Conservation (phyloP, 2,888 invertebrate genomes). For the Microctonus aethiopoides region DNA sequence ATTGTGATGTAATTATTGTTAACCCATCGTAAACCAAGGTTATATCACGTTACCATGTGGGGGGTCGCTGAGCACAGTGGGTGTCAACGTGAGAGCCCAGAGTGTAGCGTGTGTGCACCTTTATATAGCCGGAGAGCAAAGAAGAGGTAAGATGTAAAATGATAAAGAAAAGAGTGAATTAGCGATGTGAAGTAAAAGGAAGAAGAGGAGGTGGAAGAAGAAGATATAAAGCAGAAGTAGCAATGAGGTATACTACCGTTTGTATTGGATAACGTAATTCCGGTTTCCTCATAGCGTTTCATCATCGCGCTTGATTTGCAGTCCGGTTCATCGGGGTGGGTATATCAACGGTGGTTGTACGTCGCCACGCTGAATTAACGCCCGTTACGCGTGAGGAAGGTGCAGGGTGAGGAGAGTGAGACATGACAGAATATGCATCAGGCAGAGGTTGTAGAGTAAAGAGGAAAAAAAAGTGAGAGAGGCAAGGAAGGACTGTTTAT, state of each 20-base stretch:
- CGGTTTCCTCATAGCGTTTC: constrained; percentile 45
- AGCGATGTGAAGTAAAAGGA: neutral
- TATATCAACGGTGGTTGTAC: constrained; percentile 46
- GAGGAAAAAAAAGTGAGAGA: neutral
- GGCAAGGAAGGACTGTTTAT: neutral
- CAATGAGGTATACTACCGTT: constrained; percentile 7
- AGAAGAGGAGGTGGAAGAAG: neutral
- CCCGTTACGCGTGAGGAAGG: constrained; percentile 37
- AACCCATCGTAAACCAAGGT: constrained; percentile 19
- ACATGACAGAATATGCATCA: constrained; percentile 6
- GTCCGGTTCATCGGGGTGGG: constrained; percentile 46
- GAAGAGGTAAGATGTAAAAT: neutral
- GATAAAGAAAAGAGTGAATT: neutral
- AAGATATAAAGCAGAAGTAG: neutral
- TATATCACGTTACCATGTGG: constrained; percentile 15
- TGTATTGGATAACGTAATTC: constrained; percentile 42
- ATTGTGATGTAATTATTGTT: constrained; percentile 26
- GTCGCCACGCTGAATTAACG: constrained; percentile 45
- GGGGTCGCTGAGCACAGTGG: constrained; percentile 19
- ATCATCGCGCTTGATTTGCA: constrained; percentile 47
- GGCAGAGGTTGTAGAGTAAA: neutral
- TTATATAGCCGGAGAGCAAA: constrained; percentile 1
- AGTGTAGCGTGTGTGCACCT: neutral
- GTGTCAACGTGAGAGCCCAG: constrained; percentile 20
- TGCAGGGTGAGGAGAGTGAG: neutral